These are phyloP conservation scores for Cryptoblepharus egeriae DNA, from an alignment of 2,797 vertebrate genomes.

Conservation along the genomic window DNA sequence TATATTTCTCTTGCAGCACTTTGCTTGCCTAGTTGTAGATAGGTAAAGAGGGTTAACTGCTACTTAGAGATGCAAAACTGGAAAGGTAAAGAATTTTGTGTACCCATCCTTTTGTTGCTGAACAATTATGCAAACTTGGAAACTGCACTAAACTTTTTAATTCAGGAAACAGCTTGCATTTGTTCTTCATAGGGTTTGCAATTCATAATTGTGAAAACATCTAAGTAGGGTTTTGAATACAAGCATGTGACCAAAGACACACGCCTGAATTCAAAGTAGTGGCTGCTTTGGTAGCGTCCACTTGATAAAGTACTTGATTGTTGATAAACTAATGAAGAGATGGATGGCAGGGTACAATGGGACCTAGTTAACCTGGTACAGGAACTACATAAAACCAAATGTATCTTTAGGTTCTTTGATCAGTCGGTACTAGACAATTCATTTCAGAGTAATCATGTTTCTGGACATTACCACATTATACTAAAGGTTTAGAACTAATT, in stretches of 20 bases:
- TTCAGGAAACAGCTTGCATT: not conserved
- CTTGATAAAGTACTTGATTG: too few relatives aligned
- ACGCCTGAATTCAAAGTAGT: too few relatives aligned
- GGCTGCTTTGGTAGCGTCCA: too few relatives aligned
- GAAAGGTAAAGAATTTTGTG: not conserved
- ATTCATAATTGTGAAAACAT: too few relatives aligned
- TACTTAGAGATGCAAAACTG: not conserved
- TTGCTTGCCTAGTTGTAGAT: constrained; percentile 1
- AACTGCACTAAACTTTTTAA: not conserved
- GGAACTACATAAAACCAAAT: too few relatives aligned
- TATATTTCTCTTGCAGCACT: not conserved
- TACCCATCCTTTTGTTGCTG: not conserved
- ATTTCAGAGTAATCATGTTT: not conserved
- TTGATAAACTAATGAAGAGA: too few relatives aligned
- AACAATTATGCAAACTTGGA: not conserved
- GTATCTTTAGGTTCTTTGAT: too few relatives aligned
- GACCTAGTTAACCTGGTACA: too few relatives aligned
- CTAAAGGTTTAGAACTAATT: not conserved
- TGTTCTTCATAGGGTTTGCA: not conserved
- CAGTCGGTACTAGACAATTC: not conserved
- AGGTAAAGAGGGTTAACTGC: not conserved
- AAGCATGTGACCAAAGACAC: too few relatives aligned
- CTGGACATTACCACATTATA: not conserved
- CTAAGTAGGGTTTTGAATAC: too few relatives aligned
- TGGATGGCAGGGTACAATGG: too few relatives aligned